These are phyloP conservation scores for Rallus crepitans DNA, from an alignment of 2,797 vertebrate genomes.

Conservation along the genomic window DNA sequence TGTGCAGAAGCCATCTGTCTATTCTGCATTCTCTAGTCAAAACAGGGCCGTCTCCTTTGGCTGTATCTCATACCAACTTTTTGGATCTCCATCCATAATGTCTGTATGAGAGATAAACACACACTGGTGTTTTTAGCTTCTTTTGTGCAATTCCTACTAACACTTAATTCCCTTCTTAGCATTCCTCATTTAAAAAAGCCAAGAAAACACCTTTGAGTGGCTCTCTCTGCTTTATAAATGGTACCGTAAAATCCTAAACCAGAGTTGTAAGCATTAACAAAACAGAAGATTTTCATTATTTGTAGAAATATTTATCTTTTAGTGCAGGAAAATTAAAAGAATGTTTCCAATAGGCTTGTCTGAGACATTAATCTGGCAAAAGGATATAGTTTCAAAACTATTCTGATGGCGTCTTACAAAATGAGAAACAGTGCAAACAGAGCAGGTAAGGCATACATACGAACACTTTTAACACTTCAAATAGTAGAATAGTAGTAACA, in stretches of 20 bases:
- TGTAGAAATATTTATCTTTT: not conserved
- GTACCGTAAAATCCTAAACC: not conserved
- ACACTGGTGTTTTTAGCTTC: too few relatives aligned
- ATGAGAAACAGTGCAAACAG: not conserved
- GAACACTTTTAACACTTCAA: not conserved
- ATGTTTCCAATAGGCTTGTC: not conserved
- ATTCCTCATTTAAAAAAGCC: not conserved
- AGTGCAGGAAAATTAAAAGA: not conserved
- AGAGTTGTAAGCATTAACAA: not conserved
- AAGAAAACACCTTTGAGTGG: not conserved
- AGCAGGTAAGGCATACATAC: not conserved
- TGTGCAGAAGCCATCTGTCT: too few relatives aligned
- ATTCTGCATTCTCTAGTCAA: too few relatives aligned
- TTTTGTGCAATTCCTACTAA: too few relatives aligned
- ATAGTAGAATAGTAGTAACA: not conserved
- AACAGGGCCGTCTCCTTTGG: too few relatives aligned
- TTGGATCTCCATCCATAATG: too few relatives aligned
- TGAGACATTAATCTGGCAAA: not conserved
- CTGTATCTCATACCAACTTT: too few relatives aligned
- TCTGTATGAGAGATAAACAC: too few relatives aligned
- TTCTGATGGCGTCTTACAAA: not conserved
- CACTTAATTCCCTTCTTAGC: not conserved
- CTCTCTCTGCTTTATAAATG: not conserved
- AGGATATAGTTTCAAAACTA: not conserved
- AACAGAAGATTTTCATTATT: not conserved